Evolutionary conservation across 2,888 invertebrate genomes (phyloP).

Genomic region (Hirtodrosophila alboralis): DNA sequence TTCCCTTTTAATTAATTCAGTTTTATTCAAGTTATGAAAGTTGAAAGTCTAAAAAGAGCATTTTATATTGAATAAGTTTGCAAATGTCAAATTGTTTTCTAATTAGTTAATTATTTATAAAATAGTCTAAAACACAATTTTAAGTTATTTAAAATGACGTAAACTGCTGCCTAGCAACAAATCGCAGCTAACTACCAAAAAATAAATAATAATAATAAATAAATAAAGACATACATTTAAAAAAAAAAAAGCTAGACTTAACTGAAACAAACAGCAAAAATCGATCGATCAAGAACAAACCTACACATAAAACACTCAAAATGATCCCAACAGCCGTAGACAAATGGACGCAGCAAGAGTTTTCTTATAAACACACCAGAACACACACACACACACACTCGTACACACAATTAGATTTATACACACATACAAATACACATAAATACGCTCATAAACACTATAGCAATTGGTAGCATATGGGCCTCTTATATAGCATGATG

Average conservation of each 20-base stretch:
- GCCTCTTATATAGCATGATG: constrained; percentile 33
- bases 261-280: constrained; percentile 38
- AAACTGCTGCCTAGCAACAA: too few relatives aligned
- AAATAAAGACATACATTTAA: too few relatives aligned
- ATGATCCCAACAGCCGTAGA: constrained; percentile 55
- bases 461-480: constrained; percentile 67
- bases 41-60: too few relatives aligned
- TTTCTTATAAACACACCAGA: constrained; percentile 28
- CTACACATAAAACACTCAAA: constrained; percentile 41
- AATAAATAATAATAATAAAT: too few relatives aligned
- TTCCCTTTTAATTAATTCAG: too few relatives aligned
- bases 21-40: too few relatives aligned
- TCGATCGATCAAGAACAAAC: constrained; percentile 50
- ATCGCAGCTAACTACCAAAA: too few relatives aligned
- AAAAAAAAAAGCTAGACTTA: constrained; percentile 23
- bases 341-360: constrained; percentile 73
- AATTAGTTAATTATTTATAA: too few relatives aligned
- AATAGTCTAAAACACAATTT: too few relatives aligned
- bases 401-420: background rate
- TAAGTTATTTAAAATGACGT: too few relatives aligned
- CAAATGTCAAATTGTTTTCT: too few relatives aligned
- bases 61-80: too few relatives aligned
- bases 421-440: constrained; percentile 6
- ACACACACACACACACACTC: constrained; percentile 4
- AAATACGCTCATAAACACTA: constrained; percentile 9